Percentiles rank a stretch among this genome's conserved stretches.
Evolutionary conservation across 2,797 vertebrate genomes (phyloP).

Genomic region (Arnoldichthys spilopterus): DNA sequence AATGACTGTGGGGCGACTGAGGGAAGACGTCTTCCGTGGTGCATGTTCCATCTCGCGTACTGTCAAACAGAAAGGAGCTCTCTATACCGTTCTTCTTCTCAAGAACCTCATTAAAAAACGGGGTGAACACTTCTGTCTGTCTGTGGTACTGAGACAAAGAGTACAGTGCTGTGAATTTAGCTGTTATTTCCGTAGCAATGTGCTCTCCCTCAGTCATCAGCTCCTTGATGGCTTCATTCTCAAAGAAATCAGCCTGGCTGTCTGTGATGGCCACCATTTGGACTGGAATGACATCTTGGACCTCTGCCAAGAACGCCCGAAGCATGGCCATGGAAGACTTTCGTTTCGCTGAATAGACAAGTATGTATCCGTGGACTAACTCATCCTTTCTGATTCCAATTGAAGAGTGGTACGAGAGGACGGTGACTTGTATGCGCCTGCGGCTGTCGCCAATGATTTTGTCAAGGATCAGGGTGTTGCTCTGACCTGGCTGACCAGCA

Average conservation of each 20-base stretch:
- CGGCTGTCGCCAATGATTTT: conserved; percentile 97
- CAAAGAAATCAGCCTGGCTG: conserved; percentile 98
- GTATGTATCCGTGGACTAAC: conserved; percentile 96
- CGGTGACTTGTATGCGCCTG: conserved; percentile 93
- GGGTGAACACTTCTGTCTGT: conserved; percentile 95
- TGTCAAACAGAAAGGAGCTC: conserved; percentile 93
- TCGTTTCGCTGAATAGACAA: conserved; percentile 96
- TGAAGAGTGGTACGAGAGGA: conserved; percentile 96
- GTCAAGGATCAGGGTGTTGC: conserved; percentile 94
- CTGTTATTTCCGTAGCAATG: conserved; percentile 96
- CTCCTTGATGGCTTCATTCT: conserved; percentile 97
- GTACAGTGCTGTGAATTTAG: conserved; percentile 97
- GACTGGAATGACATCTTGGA: conserved; percentile 97
- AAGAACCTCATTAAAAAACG: conserved; percentile 96
- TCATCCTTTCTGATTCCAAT: conserved; percentile 97
- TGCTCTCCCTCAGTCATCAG: conserved; percentile 99
- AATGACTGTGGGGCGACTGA: conserved; percentile 90
- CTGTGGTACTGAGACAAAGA: conserved; percentile 97
- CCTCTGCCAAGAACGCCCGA: conserved; percentile 94
- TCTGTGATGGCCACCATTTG: conserved; percentile 98
- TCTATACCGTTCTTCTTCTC: conserved; percentile 96
- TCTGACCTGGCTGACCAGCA: conserved; percentile 94
- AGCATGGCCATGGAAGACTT: conserved; percentile 99
- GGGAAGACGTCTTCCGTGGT: conserved; percentile 90
- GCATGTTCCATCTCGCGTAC: conserved; percentile 85